Evolutionary conservation across 2,113 vertebrate species (phyloP), one percentile per base, ranked within the genome.

Genomic region (Cebidichthys violaceus): DNA sequence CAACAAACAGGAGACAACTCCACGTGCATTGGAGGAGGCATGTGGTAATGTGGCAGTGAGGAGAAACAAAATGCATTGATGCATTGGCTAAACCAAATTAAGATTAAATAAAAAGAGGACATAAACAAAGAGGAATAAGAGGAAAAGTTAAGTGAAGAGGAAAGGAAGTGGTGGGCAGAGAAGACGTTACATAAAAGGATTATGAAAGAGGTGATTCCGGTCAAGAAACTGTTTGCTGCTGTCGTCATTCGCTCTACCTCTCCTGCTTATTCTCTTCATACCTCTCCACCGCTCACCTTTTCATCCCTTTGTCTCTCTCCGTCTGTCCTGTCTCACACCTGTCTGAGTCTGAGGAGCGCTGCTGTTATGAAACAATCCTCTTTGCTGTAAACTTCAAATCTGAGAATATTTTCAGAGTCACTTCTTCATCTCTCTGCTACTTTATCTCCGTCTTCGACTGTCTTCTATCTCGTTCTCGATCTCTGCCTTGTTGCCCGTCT

Each of bases 341-440:
- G 47, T 77, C 75, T 41, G 54, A 20, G 29, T 60, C 50, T 61
- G 68, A 62, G 15, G 27, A 65, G 7, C 10, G 0, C 27, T 65
- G 79, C 31, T 39, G 43, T 60, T 84, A 37, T 55, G 35, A 79
- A 77, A 75, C 11, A 18, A 18, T 59, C 22, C n/a, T 54, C 29
- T 68, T 68, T 79, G 61, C 33, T 61, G 33, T 20, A 39, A 47
- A 52, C 37, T 62, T 75, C 39, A 71, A 75, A 67, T 61, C 29
- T 18, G 9, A 71, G 62, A 67, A 0, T 18, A 54, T 35, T 13
- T 66, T 43, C n/a, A 43, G 27, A 43, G 10, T 20, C 47, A 29
- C 11, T 37, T 37, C 24, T 61, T 39, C 24, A 50, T 33, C 18
- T 37, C 2, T 3, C 37, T 7, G 33, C 20, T 24, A 67, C 29